Base-by-base conservation (phyloP, 2,888 invertebrate genomes). In the Noctua pronuba region DNA sequence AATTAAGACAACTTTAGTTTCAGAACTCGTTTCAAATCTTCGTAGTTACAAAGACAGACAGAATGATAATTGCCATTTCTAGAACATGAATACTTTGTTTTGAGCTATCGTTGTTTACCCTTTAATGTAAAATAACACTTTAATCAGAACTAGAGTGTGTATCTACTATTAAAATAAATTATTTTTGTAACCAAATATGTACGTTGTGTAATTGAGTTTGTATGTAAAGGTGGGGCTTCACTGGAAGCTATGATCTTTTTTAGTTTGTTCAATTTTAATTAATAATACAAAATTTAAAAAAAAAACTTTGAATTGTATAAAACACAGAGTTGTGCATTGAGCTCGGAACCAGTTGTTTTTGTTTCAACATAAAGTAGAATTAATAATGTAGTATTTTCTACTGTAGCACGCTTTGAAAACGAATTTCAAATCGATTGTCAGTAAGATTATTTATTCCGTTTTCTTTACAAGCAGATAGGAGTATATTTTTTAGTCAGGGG, bases 151-250 rank as follows among this genome's bases (percentile, higher is more conserved):
- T 85, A 85, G 58, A 41, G 71, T 77, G 66, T 64, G 73, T 41
- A 7, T 35, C 31, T 80, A 62, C 13, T 73, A 83, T 85, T 75
- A 55, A 77, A 87, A 87, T 82, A 82, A 81, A 82, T 85, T 85
- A 85, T 85, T 85, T 88, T 88, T 85, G 86, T 88, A 86, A 85
- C 73, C 73, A 88, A 85, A 87, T 87, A 86, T 75, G 77, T 85
- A 82, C 60, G 77, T 60, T 77, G 73, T 75, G 70, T 85, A 88
- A 85, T 87, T 88, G 86, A 85, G 82, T 88, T 85, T 58, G 74
- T 75, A 18, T 68, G 58, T 71, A 58, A 75, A 58, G 76, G 31
- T 52, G 44, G 18, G 68, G 21, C 31, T 88, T 38, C 70, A 86
- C 28, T 77, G 18, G 18, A 70, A 82, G 82, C 73, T 81, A 46